Percentiles rank a stretch among this genome's conserved stretches.
Evolutionary conservation across 2,797 vertebrate genomes (phyloP).

Genomic region (Halcyon chelicuti): DNA sequence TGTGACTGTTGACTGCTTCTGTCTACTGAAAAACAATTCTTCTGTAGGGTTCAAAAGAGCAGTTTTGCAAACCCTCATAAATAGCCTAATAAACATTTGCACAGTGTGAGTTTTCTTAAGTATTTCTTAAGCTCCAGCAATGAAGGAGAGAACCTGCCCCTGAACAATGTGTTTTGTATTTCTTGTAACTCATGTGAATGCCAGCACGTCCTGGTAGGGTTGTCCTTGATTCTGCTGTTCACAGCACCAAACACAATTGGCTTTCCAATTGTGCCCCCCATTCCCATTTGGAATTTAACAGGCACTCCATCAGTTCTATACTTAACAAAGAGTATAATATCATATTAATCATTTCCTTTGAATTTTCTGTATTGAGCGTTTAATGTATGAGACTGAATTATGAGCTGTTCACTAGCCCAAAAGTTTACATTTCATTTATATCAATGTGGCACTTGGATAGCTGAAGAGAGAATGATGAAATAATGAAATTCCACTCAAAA

Average conservation of each 20-base stretch:
- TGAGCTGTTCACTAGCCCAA: not conserved
- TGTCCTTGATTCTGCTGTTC: not conserved
- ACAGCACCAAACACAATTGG: not conserved
- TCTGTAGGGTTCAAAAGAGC: not conserved
- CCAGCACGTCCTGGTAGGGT: not conserved
- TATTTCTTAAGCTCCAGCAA: not conserved
- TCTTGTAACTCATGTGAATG: not conserved
- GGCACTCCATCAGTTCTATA: not conserved
- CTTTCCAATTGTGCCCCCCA: not conserved
- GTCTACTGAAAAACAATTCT: not conserved
- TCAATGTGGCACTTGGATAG: not conserved
- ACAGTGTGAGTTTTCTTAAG: not conserved
- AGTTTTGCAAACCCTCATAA: not conserved
- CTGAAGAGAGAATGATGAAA: not conserved
- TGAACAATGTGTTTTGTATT: not conserved
- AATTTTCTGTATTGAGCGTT: not conserved
- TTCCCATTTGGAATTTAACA: not conserved
- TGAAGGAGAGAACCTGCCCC: not conserved
- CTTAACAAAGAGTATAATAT: not conserved
- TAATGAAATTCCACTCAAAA: not conserved
- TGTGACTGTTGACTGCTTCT: not conserved
- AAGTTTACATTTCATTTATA: not conserved
- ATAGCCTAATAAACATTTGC: not conserved
- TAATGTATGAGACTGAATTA: not conserved
- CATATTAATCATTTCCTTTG: not conserved